These are phyloP conservation scores for Gorsachius magnificus DNA, from an alignment of 2,797 vertebrate genomes.

Conservation along the genomic window DNA sequence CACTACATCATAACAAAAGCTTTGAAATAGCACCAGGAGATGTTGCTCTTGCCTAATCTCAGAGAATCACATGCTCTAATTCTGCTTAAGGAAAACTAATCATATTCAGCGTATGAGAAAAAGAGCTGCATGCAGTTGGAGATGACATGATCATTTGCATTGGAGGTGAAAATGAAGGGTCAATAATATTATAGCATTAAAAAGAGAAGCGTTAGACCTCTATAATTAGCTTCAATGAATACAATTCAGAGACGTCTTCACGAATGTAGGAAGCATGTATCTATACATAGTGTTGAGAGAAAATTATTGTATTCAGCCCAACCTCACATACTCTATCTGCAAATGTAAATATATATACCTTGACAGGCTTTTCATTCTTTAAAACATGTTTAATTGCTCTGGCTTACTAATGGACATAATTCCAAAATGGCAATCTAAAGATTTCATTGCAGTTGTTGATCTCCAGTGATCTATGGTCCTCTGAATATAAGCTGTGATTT, in stretches of 20 bases:
- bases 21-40: slow-evolving; percentile 21
- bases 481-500: neutral
- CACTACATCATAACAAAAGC: slow-evolving; percentile 14
- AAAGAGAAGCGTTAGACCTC: slow-evolving; percentile 68
- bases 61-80: slow-evolving; percentile 49
- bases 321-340: neutral
- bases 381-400: neutral
- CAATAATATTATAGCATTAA: slow-evolving; percentile 78
- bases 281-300: neutral
- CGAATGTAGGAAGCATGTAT: neutral
- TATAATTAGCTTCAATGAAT: slow-evolving; percentile 71
- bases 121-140: slow-evolving; percentile 44
- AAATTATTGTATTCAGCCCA: neutral
- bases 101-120: slow-evolving; percentile 53
- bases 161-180: slow-evolving; percentile 72
- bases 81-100: slow-evolving; percentile 65
- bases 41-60: slow-evolving; percentile 14
- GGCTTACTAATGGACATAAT: neutral
- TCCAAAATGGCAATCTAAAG: neutral
- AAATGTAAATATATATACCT: neutral
- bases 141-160: slow-evolving; percentile 70
- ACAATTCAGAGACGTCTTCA: slow-evolving; percentile 67
- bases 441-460: neutral
- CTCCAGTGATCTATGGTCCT: neutral
- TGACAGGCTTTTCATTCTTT: neutral